phyloP scores from a whole-genome alignment of 1,140 invertebrate species.

The Sitophilus oryzae region DNA sequence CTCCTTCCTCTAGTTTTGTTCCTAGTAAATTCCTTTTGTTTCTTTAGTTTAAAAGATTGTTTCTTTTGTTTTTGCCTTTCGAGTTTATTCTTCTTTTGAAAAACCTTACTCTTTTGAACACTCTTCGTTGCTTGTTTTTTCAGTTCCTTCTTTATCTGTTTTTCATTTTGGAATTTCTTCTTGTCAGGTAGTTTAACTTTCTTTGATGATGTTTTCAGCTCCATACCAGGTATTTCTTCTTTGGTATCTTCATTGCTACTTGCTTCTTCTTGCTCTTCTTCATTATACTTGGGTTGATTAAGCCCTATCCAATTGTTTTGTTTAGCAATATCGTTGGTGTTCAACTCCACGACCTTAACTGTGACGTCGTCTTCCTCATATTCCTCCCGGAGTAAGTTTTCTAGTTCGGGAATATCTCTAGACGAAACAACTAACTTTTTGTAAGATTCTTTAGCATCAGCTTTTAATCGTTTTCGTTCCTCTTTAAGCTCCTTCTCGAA shows the following conservation, averaged over 20 bases:
- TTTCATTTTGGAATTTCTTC: constrained; percentile 50
- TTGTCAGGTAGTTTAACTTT: constrained; percentile 32
- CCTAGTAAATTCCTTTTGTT: constrained; percentile 24
- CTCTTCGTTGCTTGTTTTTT: constrained; percentile 62
- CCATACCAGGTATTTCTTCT: constrained; percentile 54
- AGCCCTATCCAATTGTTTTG: constrained; percentile 63
- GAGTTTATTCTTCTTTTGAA: constrained; percentile 63
- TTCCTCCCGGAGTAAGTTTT: constrained; percentile 59
- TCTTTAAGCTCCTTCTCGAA: constrained; percentile 63
- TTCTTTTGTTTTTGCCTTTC: constrained; percentile 58
- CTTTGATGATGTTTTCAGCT: constrained; percentile 39
- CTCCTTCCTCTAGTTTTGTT: constrained; percentile 15
- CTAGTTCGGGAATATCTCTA: constrained; percentile 59
- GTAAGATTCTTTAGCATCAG: constrained; percentile 61
- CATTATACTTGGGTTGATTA: constrained; percentile 52
- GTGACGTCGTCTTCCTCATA: constrained; percentile 68
- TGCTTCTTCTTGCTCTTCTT: constrained; percentile 43
- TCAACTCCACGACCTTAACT: constrained; percentile 67
- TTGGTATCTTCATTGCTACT: constrained; percentile 42
- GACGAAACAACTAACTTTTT: constrained; percentile 59
- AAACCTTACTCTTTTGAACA: constrained; percentile 66
- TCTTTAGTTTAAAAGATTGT: constrained; percentile 43
- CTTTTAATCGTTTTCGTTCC: constrained; percentile 65
- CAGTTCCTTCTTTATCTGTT: constrained; percentile 59
- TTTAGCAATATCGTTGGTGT: constrained; percentile 57